phyloP scores from a whole-genome alignment of 2,797 vertebrate species.

The Esox masquinongy region DNA sequence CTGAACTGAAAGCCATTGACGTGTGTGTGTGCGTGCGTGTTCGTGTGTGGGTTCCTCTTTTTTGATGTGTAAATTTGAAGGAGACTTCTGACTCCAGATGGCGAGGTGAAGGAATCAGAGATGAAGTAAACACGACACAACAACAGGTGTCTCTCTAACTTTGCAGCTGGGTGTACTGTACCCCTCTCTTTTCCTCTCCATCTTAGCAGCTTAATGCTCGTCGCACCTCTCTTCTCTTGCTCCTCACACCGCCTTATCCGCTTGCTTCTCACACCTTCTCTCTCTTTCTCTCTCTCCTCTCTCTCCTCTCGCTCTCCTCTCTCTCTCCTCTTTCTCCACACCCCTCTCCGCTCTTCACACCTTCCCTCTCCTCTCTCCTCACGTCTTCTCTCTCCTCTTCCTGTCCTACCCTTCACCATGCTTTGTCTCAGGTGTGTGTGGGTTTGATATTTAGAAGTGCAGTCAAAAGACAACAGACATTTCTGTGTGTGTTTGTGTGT shows the following conservation, averaged over 20 bases:
- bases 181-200: neutral
- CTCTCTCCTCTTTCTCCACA: neutral
- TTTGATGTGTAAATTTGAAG: neutral
- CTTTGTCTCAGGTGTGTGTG: neutral
- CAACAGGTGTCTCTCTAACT: slow-evolving; percentile 27
- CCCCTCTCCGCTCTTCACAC: neutral
- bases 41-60: neutral
- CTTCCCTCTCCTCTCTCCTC: neutral
- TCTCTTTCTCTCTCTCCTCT: neutral
- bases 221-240: neutral
- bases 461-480: neutral
- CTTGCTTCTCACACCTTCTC: neutral
- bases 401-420: neutral
- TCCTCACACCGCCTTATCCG: neutral
- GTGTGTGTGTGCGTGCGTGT: neutral
- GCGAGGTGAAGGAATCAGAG: neutral
- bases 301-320: neutral
- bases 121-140: slow-evolving; percentile 6
- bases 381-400: neutral
- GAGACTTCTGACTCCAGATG: neutral
- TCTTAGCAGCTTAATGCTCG: neutral
- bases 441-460: neutral
- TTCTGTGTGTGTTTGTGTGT: neutral
- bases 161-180: neutral
- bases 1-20: neutral